Conservation (phyloP, 2,888 invertebrate genomes). For the Busseola fusca region DNA sequence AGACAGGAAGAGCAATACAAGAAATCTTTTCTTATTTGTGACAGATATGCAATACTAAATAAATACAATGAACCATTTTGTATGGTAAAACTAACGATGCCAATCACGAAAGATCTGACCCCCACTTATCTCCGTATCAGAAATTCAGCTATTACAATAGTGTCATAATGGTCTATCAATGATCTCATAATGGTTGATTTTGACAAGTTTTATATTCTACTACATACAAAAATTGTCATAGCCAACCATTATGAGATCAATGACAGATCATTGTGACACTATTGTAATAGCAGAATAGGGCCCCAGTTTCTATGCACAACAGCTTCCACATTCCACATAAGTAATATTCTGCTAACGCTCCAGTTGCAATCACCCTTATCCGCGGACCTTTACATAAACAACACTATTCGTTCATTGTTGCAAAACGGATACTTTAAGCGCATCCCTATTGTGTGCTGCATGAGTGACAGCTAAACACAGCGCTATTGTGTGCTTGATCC, state of each 20-base stretch:
- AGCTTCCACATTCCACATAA: background rate
- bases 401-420: conserved; percentile 71
- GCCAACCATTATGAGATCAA: too few relatives aligned
- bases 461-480: conserved; percentile 82
- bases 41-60: background rate
- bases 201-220: too few relatives aligned
- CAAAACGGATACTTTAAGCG: conserved; percentile 73
- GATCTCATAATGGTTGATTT: too few relatives aligned
- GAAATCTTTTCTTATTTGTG: background rate
- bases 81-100: background rate
- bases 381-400: conserved; percentile 71
- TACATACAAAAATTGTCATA: too few relatives aligned
- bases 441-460: conserved; percentile 75
- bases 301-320: conserved; percentile 27
- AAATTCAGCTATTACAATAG: too few relatives aligned
- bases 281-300: too few relatives aligned
- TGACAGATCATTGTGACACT: too few relatives aligned
- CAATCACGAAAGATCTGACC: background rate
- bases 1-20: background rate
- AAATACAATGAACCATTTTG: background rate
- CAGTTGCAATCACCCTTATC: conserved; percentile 79
- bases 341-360: conserved; percentile 67
- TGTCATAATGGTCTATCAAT: too few relatives aligned
- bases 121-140: conserved; percentile 8
- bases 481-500: conserved; percentile 66